phyloP scores from a whole-genome alignment of 1,140 invertebrate species.

The Aphelinus atriplicis region DNA sequence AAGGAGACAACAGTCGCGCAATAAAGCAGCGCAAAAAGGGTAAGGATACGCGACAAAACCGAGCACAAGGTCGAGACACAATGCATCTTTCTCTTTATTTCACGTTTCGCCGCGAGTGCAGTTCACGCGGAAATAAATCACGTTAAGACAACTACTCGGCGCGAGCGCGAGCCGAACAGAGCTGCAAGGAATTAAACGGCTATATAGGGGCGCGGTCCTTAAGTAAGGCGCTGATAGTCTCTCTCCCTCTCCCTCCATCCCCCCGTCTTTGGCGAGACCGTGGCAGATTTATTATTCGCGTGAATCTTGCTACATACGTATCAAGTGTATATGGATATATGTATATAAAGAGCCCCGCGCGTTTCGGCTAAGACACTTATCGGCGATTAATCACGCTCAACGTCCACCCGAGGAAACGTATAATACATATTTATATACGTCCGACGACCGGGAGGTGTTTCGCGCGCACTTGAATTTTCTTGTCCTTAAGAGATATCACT shows the following conservation, averaged over 20 bases:
- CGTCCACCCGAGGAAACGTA: neutral
- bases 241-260: no score
- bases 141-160: constrained; percentile 25
- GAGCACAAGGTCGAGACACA: neutral
- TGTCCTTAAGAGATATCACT: no score
- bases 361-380: constrained; percentile 25
- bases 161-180: neutral
- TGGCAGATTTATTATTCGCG: constrained; percentile 28
- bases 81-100: constrained; percentile 32
- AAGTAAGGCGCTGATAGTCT: constrained; percentile 16
- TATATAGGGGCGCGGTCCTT: constrained; percentile 3
- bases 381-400: constrained; percentile 35
- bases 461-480: no score
- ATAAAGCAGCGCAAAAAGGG: neutral
- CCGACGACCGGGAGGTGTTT: no score
- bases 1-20: neutral
- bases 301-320: neutral
- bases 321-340: neutral
- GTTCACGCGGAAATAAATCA: constrained; percentile 25
- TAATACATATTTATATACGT: no score
- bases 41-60: no score
- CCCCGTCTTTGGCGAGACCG: neutral
- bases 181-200: constrained; percentile 24
- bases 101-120: neutral
- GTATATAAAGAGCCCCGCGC: neutral